Evolutionary conservation across 2,113 vertebrate species (phyloP).

Genomic region (Gnathonemus longibarbis): DNA sequence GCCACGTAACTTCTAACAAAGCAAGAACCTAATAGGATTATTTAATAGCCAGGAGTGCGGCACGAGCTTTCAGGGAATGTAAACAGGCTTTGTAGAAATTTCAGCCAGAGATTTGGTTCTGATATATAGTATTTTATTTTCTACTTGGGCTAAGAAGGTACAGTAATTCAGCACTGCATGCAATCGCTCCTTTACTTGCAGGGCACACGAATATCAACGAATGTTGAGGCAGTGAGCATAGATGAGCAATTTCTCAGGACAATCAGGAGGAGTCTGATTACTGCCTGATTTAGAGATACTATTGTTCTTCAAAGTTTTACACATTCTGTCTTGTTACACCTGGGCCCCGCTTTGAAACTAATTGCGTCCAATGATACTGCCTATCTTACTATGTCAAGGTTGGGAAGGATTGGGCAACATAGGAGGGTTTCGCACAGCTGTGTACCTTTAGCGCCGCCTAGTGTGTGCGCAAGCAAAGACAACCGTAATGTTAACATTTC

Average conservation of each 20-base stretch:
- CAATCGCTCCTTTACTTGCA: not conserved
- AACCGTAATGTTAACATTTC: not conserved
- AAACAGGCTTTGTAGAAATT: not conserved
- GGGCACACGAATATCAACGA: not conserved
- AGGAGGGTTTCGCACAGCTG: not conserved
- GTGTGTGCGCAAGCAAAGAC: not conserved
- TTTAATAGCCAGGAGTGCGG: not conserved
- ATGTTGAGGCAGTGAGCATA: not conserved
- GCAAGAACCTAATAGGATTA: not conserved
- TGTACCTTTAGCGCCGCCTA: not conserved
- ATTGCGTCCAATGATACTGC: not conserved
- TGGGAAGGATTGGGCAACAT: not conserved
- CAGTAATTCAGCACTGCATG: not conserved
- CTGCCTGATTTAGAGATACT: not conserved
- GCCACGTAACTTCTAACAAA: not conserved
- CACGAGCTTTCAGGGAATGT: not conserved
- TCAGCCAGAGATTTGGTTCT: not conserved
- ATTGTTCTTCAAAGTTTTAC: not conserved
- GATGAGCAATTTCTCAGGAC: not conserved
- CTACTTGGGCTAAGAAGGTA: not conserved
- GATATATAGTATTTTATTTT: not conserved
- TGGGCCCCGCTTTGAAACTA: not conserved
- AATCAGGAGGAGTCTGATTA: not conserved
- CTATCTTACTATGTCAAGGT: not conserved
- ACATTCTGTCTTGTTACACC: not conserved